phyloP scores from a whole-genome alignment of 2,888 invertebrate species.

The Dynastes hyllus region DNA sequence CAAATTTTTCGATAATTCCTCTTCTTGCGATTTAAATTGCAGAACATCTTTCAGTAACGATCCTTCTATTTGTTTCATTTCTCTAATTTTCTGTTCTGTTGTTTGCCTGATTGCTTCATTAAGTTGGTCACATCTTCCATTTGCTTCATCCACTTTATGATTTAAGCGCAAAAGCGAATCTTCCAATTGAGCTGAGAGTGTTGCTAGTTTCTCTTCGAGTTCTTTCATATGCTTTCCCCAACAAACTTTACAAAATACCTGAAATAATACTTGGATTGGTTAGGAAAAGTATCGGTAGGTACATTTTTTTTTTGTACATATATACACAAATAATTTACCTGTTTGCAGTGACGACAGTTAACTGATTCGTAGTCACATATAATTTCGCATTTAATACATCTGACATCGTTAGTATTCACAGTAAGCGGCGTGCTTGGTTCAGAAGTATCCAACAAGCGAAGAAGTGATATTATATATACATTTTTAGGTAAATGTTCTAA shows the following conservation, averaged over 20 bases:
- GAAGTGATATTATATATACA: slow-evolving; percentile 78
- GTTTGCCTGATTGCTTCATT: slow-evolving; percentile 73
- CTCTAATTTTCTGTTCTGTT: slow-evolving; percentile 73
- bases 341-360: slow-evolving; percentile 76
- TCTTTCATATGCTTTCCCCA: slow-evolving; percentile 77
- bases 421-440: slow-evolving; percentile 44
- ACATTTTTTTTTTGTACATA: neutral
- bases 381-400: slow-evolving; percentile 69
- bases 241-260: slow-evolving; percentile 78
- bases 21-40: slow-evolving; percentile 70
- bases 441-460: slow-evolving; percentile 68
- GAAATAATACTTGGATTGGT: slow-evolving; percentile 55
- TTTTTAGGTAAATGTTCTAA: slow-evolving; percentile 78
- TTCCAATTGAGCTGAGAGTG: slow-evolving; percentile 75
- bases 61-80: slow-evolving; percentile 71
- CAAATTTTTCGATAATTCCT: slow-evolving; percentile 72
- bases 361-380: slow-evolving; percentile 63
- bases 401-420: slow-evolving; percentile 47
- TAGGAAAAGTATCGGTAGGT: neutral
- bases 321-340: slow-evolving; percentile 69
- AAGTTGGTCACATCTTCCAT: slow-evolving; percentile 75
- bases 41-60: slow-evolving; percentile 70
- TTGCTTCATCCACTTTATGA: slow-evolving; percentile 75
- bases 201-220: slow-evolving; percentile 74
- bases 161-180: slow-evolving; percentile 73